Base-by-base conservation (phyloP, 2,113 vertebrate species). In the Clarias macrocephalus region DNA sequence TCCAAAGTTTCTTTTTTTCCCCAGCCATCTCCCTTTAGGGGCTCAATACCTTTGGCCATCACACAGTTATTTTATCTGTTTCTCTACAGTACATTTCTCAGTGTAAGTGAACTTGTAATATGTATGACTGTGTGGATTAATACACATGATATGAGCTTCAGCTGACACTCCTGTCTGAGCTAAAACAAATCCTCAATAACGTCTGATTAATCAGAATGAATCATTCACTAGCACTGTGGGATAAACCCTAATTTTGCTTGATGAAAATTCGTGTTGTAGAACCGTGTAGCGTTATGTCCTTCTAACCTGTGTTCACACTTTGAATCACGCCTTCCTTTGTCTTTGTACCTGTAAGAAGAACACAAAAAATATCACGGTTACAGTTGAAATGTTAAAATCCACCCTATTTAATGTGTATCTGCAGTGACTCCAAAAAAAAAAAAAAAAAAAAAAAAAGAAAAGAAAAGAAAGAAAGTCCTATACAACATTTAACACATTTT, bases 241-340 rank as follows among this genome's bases (percentile, higher is more conserved):
- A 30, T 30, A 68, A 68, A 70, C 15, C 6, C 15, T 30, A 33
- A 48, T 8, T 48, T 33, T 33, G 18, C 28, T 21, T 42, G n/a
- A 73, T 73, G 33, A 37, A 37, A 37, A 37, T 37, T 3, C 33
- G 16, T 16, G 48, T 25, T 60, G 56, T 66, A 1, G 52, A 48
- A 42, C 25, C 16, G 9, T 68, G 16, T 84, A 33, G n/a, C 23
- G 52, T 48, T 59, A 30, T 81, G 2, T 63, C 54, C 15, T 13
- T 13, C 13, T 88, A 79, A 99, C 98, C 98, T 95, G 97, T 96
- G 89, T 95, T 98, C 56, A 99, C 97, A 0, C 97, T 94, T 28
- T 97, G 96, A 65, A 96, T 97, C 37, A 99, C 95, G 0, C 97
- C 97, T 86, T 99, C 98, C 94, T 98, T 99, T 86, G 98, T 99